A percentile compares a stretch with the other conserved stretches of the same genome.
Evolutionary conservation across 2,888 invertebrate genomes (phyloP).

Genomic region (Mesorhabditis belari): DNA sequence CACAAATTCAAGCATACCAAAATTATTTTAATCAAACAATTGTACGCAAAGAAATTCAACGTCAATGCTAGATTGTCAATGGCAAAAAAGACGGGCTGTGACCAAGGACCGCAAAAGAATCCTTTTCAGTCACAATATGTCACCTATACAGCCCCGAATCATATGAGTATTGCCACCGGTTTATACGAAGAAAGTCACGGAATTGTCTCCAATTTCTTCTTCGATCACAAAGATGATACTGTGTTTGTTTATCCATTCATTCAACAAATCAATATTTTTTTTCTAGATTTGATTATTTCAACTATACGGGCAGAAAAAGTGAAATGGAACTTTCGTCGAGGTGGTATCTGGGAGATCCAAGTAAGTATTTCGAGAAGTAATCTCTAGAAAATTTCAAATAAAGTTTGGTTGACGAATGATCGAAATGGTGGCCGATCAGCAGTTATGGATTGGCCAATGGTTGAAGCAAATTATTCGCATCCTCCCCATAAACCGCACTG

Average conservation of each 20-base stretch:
- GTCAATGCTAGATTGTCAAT: no score
- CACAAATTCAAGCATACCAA: no score
- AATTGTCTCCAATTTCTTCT: conserved; percentile 36
- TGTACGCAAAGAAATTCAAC: no score
- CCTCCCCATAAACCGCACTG: conserved; percentile 15
- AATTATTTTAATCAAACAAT: no score
- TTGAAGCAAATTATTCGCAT: conserved; percentile 19
- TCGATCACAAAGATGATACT: conserved; percentile 9
- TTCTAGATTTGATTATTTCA: conserved; percentile 28
- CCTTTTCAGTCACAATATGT: conserved; percentile 21
- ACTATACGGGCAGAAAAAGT: conserved; percentile 13
- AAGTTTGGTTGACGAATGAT: conserved; percentile 2
- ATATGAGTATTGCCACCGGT: conserved; percentile 32
- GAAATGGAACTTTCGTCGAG: not conserved
- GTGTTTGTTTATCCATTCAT: not conserved
- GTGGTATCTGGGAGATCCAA: not conserved
- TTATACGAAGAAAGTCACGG: conserved; percentile 31
- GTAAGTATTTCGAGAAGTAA: not conserved
- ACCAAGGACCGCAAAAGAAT: no score
- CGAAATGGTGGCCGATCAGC: conserved; percentile 11
- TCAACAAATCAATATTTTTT: not conserved
- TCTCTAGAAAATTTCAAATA: not conserved
- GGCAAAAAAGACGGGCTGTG: no score
- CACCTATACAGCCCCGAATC: conserved; percentile 34
- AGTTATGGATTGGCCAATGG: conserved; percentile 29